Evolutionary conservation across 2,797 vertebrate genomes (phyloP), one percentile per base, ranked within the genome.

Genomic region (Yasuhikotakia modesta): DNA sequence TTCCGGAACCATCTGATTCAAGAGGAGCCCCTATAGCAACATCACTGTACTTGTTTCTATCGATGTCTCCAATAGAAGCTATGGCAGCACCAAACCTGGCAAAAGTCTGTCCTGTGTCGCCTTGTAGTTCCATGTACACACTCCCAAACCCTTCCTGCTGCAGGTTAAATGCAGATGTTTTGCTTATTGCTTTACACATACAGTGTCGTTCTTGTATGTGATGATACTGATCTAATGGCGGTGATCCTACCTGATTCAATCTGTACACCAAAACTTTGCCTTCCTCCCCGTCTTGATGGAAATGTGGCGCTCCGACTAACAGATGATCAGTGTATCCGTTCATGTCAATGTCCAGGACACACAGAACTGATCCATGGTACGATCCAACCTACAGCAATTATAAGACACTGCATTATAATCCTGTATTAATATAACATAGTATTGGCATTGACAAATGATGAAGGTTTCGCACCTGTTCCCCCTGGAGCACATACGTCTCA

Each of bases 291-390:
- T 1, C 76, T 19, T 80, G 0, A 13, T 93, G 89, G 81, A 92
- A 93, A 79, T 91, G 90, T 0, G 90, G 92, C 48, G 93, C 94
- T 60, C 88, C 94, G 63, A 93, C 90, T 11, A 92, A 87, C 60
- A 94, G 84, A 78, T 93, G 81, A 82, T 90, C 91, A 1, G 90
- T 92, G 78, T 76, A 58, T n/a, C 83, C 82, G 68, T 93, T 86
- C 8, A 21, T 64, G 80, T 92, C 32, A 35, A 91, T 73, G 55
- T 92, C 93, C 86, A 93, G 73, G 0, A 88, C 76, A 82, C 93
- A 94, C 45, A 95, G 86, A 84, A 90, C 93, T 50, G 92, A 89
- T 48, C 95, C 94, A 86, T 94, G 94, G 84, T 92, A 94, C 80
- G 94, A 93, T 14, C 94, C 94, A 82, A 94, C 88, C 95, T 95